phyloP scores from a whole-genome alignment of 2,888 invertebrate species.

The Agelastica alni region DNA sequence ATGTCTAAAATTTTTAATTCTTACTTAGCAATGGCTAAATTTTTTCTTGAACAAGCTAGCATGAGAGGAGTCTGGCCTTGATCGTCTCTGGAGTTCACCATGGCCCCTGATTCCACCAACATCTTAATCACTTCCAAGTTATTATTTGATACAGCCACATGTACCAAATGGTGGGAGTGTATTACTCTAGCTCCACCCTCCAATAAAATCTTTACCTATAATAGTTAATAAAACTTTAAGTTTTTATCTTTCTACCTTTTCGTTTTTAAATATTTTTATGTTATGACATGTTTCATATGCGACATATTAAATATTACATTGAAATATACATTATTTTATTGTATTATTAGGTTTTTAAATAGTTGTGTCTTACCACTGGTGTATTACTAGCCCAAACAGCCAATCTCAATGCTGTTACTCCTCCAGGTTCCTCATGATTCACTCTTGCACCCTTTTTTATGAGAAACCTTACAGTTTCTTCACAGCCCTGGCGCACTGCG shows the following conservation, averaged over 20 bases:
- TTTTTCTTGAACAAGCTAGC: slow-evolving; percentile 58
- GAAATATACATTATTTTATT: neutral
- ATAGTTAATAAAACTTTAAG: no score
- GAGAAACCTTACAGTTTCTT: slow-evolving; percentile 57
- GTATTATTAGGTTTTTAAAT: neutral
- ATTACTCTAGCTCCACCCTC: slow-evolving; percentile 70
- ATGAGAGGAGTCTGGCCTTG: slow-evolving; percentile 72
- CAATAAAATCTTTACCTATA: slow-evolving; percentile 57
- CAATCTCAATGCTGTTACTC: slow-evolving; percentile 71
- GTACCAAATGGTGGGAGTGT: slow-evolving; percentile 71
- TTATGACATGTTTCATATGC: no score
- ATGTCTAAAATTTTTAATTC: no score
- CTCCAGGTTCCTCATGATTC: slow-evolving; percentile 71
- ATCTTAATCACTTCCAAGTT: slow-evolving; percentile 64
- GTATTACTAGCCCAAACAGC: slow-evolving; percentile 68
- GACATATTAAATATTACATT: no score
- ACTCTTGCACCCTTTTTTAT: slow-evolving; percentile 65
- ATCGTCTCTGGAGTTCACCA: slow-evolving; percentile 67
- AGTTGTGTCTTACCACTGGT: slow-evolving; percentile 56
- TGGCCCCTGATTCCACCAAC: slow-evolving; percentile 62
- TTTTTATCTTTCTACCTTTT: no score
- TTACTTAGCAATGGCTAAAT: slow-evolving; percentile 57
- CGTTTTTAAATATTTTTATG: no score
- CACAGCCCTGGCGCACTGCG: slow-evolving; percentile 54
- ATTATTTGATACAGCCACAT: slow-evolving; percentile 68